A percentile compares a stretch with the other conserved stretches of the same genome.
phyloP scores from a whole-genome alignment of 2,888 invertebrate genomes.

The Erebia epiphron region DNA sequence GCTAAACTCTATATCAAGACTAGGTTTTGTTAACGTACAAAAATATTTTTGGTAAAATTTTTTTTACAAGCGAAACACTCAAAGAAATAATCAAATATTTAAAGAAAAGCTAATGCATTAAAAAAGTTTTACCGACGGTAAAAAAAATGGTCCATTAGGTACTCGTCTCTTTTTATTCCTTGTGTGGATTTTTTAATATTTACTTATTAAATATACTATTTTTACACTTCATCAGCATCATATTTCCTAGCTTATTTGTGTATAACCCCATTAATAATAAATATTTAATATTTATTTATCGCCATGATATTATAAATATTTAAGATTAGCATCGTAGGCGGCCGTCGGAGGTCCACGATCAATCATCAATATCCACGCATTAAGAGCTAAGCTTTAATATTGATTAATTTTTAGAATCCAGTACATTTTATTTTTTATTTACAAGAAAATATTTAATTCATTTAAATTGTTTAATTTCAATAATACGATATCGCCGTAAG shows the following conservation, averaged over 20 bases:
- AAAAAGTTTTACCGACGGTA: slow-evolving; percentile 10
- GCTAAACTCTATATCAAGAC: too few relatives aligned
- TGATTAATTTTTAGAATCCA: slow-evolving; percentile 29
- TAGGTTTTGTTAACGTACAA: too few relatives aligned
- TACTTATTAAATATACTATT: background rate
- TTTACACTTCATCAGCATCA: background rate
- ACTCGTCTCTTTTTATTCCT: background rate
- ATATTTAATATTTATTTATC: slow-evolving; percentile 15
- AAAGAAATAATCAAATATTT: background rate
- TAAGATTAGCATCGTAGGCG: slow-evolving; percentile 30
- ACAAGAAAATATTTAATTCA: too few relatives aligned
- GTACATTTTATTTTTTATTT: background rate
- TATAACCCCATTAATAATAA: background rate
- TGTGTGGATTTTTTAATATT: background rate
- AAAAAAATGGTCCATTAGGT: background rate
- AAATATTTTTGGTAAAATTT: too few relatives aligned
- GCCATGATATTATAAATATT: slow-evolving; percentile 20
- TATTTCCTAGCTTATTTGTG: background rate
- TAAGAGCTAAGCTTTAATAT: slow-evolving; percentile 30
- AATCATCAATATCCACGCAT: slow-evolving; percentile 32
- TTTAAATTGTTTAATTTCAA: too few relatives aligned
- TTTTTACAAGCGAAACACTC: too few relatives aligned
- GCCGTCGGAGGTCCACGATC: slow-evolving; percentile 34
- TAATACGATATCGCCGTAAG: too few relatives aligned
- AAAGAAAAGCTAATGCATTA: background rate